These are phyloP conservation scores for Tenthredo livida DNA, from an alignment of 2,888 invertebrate species.

Conservation along the genomic window DNA sequence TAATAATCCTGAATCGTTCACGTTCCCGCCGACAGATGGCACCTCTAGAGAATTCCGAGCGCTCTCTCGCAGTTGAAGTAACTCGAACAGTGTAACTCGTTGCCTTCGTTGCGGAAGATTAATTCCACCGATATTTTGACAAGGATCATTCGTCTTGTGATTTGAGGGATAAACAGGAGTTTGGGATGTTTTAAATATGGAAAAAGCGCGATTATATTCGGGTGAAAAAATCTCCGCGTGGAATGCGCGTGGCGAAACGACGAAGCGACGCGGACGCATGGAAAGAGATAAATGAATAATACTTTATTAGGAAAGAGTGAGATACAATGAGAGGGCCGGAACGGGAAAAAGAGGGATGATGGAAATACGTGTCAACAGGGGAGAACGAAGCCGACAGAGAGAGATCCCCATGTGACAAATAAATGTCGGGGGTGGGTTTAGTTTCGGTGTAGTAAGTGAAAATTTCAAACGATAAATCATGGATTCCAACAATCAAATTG, in stretches of 20 bases:
- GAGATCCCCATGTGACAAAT: conserved; percentile 35
- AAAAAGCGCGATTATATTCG: neutral
- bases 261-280: neutral
- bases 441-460: conserved; percentile 13
- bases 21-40: neutral
- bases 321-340: neutral
- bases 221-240: too few species aligned
- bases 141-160: neutral
- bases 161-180: neutral
- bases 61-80: neutral
- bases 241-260: too few species aligned
- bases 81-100: neutral
- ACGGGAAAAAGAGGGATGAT: neutral
- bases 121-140: neutral
- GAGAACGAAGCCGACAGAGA: neutral
- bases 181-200: neutral
- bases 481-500: conserved; percentile 10
- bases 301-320: conserved; percentile 33
- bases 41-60: neutral
- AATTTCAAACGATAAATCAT: conserved; percentile 40
- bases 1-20: neutral
- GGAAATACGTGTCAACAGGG: conserved; percentile 40
- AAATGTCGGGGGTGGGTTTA: conserved; percentile 11
- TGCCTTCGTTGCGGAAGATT: neutral
- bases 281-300: conserved; percentile 38